phyloP scores from a whole-genome alignment of 2,797 vertebrate genomes.

The Pantherophis alleghaniensis region DNA sequence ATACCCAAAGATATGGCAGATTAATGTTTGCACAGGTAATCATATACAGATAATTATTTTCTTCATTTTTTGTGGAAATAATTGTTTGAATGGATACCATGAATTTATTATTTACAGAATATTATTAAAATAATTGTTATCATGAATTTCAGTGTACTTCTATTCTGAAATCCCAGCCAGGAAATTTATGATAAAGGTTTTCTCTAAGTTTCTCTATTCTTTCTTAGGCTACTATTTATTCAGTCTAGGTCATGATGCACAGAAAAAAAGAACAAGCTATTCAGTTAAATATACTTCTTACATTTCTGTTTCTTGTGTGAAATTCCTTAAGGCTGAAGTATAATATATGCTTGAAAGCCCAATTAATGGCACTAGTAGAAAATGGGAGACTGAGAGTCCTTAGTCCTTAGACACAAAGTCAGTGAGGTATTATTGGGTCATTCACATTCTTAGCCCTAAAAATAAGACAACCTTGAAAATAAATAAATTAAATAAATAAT shows the following conservation, averaged over 20 bases:
- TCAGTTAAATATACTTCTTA: not conserved
- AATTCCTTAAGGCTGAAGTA: not conserved
- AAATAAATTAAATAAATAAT: not conserved
- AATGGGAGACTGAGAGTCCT: not conserved
- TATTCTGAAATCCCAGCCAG: not conserved
- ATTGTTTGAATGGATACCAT: constrained; percentile 5
- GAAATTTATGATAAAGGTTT: not conserved
- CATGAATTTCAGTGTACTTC: not conserved
- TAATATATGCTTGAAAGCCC: not conserved
- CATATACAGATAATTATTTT: not conserved
- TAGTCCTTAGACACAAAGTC: not conserved
- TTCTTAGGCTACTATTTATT: not conserved
- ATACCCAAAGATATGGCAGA: not conserved
- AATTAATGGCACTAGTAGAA: not conserved
- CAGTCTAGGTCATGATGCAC: too few relatives aligned
- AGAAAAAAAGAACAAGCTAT: not conserved
- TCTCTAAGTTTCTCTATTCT: not conserved
- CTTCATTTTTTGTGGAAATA: not conserved
- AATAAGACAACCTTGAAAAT: not conserved
- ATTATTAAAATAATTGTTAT: not conserved
- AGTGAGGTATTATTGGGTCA: not conserved
- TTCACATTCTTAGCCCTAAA: not conserved
- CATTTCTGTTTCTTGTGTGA: not conserved
- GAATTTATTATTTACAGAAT: not conserved
- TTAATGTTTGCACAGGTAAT: not conserved